phyloP scores from a whole-genome alignment of 2,113 vertebrate species.

The Bettongia penicillata region DNA sequence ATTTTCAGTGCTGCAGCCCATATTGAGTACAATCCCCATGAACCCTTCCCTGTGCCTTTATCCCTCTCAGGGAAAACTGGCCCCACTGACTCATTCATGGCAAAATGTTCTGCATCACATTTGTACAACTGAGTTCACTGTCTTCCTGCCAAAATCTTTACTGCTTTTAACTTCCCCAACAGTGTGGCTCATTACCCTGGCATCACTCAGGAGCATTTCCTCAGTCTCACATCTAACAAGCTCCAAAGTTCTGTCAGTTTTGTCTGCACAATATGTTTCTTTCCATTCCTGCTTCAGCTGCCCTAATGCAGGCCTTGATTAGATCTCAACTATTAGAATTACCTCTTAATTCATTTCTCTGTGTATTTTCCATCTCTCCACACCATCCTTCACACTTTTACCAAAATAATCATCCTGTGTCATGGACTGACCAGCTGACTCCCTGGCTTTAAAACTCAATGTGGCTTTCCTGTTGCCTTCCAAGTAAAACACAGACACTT shows the following conservation, averaged over 20 bases:
- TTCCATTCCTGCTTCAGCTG: not conserved
- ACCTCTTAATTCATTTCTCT: not conserved
- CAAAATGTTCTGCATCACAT: constrained; percentile 29
- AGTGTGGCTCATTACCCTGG: not conserved
- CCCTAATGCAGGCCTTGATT: not conserved
- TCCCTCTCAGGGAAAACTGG: not conserved
- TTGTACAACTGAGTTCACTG: not conserved
- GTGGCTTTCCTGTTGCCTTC: not conserved
- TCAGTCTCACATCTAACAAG: not conserved
- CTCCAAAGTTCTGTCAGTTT: not conserved
- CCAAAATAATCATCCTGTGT: not conserved
- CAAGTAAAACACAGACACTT: not conserved
- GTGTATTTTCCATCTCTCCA: not conserved
- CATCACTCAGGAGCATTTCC: not conserved
- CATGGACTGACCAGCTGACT: not conserved
- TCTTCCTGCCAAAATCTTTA: not conserved
- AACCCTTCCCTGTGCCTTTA: not conserved
- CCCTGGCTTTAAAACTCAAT: not conserved
- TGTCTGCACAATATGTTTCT: not conserved
- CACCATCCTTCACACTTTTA: not conserved
- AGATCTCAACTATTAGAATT: not conserved
- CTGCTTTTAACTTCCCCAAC: not conserved
- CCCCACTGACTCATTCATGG: constrained; percentile 27
- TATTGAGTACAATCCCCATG: constrained; percentile 14
- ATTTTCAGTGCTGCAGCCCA: not conserved